Evolutionary conservation across 1,140 invertebrate species (phyloP).

Genomic region (Brachionus calyciflorus): DNA sequence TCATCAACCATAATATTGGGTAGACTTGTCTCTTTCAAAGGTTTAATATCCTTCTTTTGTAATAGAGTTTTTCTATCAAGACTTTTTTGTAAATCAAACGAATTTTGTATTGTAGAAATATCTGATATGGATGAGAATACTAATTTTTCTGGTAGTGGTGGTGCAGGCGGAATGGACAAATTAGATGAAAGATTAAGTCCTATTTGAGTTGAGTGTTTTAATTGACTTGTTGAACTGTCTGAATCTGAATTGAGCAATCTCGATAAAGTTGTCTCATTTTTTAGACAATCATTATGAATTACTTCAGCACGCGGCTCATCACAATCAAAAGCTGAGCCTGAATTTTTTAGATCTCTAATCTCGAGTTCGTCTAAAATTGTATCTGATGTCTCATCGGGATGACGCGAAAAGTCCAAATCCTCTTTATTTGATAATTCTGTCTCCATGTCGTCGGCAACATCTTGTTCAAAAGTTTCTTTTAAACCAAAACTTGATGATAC

Average conservation of each 20-base stretch:
- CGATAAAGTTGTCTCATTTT: background rate
- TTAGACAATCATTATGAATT: background rate
- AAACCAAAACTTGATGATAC: background rate
- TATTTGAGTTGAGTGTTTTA: conserved; percentile 27
- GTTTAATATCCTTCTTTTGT: background rate
- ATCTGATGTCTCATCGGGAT: conserved; percentile 2
- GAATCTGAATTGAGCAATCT: background rate
- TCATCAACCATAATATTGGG: too few relatives aligned
- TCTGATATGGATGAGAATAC: conserved; percentile 5
- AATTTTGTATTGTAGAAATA: background rate
- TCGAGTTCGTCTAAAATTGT: background rate
- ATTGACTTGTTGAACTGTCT: background rate
- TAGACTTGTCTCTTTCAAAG: background rate
- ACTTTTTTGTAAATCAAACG: background rate
- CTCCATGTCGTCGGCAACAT: background rate
- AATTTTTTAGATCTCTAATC: background rate
- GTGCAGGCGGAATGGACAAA: background rate
- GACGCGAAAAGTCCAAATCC: too few relatives aligned
- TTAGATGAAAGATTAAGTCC: background rate
- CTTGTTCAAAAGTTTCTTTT: background rate
- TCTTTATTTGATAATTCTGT: background rate
- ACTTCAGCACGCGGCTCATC: conserved; percentile 13
- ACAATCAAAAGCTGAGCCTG: background rate
- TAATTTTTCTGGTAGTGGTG: conserved; percentile 20
- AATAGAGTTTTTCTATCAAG: background rate